Evolutionary conservation across 2,113 vertebrate genomes (phyloP), one percentile per base, ranked within the genome.

Genomic region (Daboia siamensis): DNA sequence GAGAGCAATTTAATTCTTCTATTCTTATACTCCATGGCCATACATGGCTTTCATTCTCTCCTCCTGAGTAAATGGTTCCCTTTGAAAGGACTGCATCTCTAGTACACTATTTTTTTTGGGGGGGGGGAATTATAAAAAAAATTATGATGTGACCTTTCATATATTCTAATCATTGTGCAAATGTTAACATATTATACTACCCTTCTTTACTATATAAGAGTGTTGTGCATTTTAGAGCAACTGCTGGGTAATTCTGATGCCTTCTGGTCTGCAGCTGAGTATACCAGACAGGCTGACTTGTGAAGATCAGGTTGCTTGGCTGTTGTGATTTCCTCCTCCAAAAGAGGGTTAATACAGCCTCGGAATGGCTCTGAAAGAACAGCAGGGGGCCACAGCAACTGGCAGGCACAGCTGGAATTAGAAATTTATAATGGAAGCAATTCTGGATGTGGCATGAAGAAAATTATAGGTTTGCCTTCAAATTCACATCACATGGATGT

Each of bases 111-210:
- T 95, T 95, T 94, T 33, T 57, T 80, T 44, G 33, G 48, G 93
- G 85, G 94, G 64, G 91, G 46, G 44, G 87, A 93, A 93, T 90
- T 90, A 87, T 80, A 61, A 94, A 96, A 96, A 95, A 96, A 95
- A 51, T 95, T 92, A 96, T n/a, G 13, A 54, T 0, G 0, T 91
- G 93, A 94, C 94, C 95, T 94, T 95, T 94, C 0, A 61, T 91
- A 91, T 93, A 93, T 93, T 97, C 96, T 94, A 94, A 94, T 94
- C 96, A 93, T 94, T 93, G 95, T 93, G 86, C 94, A 94, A 97
- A 94, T 54, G 26, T 56, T 94, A 93, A 17, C 51, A 89, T 94
- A 94, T 94, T 94, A 91, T 95, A 97, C 95, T 95, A 97, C 56
- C 23, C 52, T 93, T 95, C 95, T 92, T 93, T 96, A 95, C 94